These are phyloP conservation scores for Sandelia bainsii DNA, from an alignment of 2,797 vertebrate species.

Conservation along the genomic window DNA sequence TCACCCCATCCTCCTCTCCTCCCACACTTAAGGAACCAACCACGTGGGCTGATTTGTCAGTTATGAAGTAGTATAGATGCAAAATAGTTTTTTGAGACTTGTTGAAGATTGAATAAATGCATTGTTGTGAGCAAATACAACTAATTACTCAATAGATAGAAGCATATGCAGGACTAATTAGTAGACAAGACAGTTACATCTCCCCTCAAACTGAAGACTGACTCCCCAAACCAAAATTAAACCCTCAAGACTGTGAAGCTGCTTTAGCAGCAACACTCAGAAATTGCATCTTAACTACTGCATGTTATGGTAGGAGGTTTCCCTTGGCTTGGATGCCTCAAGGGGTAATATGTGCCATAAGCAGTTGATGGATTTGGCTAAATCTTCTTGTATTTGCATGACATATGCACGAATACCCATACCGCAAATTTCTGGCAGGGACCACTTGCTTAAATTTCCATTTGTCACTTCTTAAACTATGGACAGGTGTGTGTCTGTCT, in stretches of 20 bases:
- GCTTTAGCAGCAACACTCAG: slow-evolving; percentile 45
- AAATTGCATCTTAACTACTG: slow-evolving; percentile 65
- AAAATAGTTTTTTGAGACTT: slow-evolving; percentile 27
- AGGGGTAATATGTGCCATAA: slow-evolving; percentile 58
- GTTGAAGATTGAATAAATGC: slow-evolving; percentile 11
- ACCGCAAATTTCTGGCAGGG: slow-evolving; percentile 63
- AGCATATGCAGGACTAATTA: slow-evolving; percentile 36
- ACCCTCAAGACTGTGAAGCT: slow-evolving; percentile 33
- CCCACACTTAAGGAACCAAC: slow-evolving; percentile 62
- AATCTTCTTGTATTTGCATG: slow-evolving; percentile 72
- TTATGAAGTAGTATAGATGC: slow-evolving; percentile 14
- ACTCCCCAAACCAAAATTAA: slow-evolving; percentile 36
- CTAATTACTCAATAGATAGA: slow-evolving; percentile 9
- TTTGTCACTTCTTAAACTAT: slow-evolving; percentile 51
- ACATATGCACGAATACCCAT: slow-evolving; percentile 59
- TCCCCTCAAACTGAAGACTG: slow-evolving; percentile 55
- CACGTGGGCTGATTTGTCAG: slow-evolving; percentile 50
- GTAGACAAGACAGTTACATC: slow-evolving; percentile 33
- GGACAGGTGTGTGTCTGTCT: slow-evolving; percentile 72
- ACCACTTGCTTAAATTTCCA: slow-evolving; percentile 55
- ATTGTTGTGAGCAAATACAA: slow-evolving; percentile 14
- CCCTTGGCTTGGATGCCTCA: slow-evolving; percentile 67
- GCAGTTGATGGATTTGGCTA: slow-evolving; percentile 67
- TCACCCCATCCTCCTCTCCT: slow-evolving; percentile 70
- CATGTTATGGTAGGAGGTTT: slow-evolving; percentile 63